Base-by-base conservation (phyloP, 1,140 invertebrate genomes). In the Ptiloglossa arizonensis region DNA sequence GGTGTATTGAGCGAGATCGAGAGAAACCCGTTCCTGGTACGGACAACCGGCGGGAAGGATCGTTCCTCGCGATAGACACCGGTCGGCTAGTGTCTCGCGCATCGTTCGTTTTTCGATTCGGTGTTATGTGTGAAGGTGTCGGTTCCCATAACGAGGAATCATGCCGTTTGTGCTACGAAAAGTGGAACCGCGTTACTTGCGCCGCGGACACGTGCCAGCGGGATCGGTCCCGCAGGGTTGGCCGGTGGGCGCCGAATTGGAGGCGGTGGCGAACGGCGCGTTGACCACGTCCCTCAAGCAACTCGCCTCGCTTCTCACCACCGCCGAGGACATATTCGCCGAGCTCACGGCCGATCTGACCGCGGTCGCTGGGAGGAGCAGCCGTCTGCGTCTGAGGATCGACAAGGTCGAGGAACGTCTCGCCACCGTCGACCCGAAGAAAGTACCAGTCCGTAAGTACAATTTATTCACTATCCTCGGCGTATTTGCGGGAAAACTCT, bases 361-460 rank as follows among this genome's bases (percentile, higher is more conserved):
- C 71, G 87, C 88, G 63, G 88, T 94, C 38, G 92, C 92, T 69
- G 91, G 92, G 41, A 88, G 93, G 67, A 93, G 93, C 69, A 91
- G 92, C n/a, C 88, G 85, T 41, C 89, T 94, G 19, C 88, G 89
- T 8, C 85, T 87, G 32, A 90, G 93, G 75, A 84, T 95, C 57
- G 86, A 91, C 76, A 85, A 87, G 57, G 83, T 94, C 56, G 91
- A 93, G 44, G 87, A 90, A 54, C 84, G 86, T 46, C 89, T 94
- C 44, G 63, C 79, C 19, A 86, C 80, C 50, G 86, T 94, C 62
- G 93, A 95, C 86, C 93, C 94, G 13, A 94, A 94, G 86, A 93
- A 93, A 79, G 93, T 94, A 57, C 89, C 92, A 89, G 94, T 95
- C 86, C 94, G 94, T 95, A 89, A 94, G 94, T 94, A 86, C 70